A percentile compares a stretch with the other conserved stretches of the same genome.
Conservation (phyloP, 1,140 invertebrate species). For the Reticulitermes speratus region DNA sequence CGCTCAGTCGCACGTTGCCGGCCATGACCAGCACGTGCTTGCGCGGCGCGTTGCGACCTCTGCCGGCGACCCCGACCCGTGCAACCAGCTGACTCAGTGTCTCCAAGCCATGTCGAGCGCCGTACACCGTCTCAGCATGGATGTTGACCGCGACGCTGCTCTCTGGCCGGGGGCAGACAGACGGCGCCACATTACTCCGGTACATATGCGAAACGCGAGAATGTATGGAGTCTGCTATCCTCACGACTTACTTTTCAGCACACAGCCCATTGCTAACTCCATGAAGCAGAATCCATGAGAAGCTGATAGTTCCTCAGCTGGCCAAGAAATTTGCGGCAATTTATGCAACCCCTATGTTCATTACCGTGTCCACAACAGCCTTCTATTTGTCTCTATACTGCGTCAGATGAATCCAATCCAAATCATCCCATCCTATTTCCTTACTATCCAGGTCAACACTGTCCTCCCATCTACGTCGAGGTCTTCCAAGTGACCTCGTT, state of each 20-base stretch:
- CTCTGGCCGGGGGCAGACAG: background rate
- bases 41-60: constrained; percentile 30
- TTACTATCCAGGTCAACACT: too few species aligned
- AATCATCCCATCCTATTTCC: too few species aligned
- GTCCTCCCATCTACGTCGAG: too few species aligned
- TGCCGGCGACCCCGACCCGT: constrained; percentile 32
- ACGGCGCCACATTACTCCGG: background rate
- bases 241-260: background rate
- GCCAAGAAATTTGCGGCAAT: too few species aligned
- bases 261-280: too few species aligned
- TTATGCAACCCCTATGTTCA: too few species aligned
- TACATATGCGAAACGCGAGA: background rate
- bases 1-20: constrained; percentile 42
- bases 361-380: too few species aligned
- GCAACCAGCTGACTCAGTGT: constrained; percentile 67
- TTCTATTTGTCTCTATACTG: too few species aligned
- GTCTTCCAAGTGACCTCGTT: too few species aligned
- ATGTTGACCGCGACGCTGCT: constrained; percentile 54
- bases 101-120: constrained; percentile 73
- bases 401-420: too few species aligned
- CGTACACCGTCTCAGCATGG: constrained; percentile 65
- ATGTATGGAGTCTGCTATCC: background rate
- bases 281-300: too few species aligned
- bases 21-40: constrained; percentile 44
- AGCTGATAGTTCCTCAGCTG: too few species aligned